Evolutionary conservation across 1,140 invertebrate genomes (phyloP).

Genomic region (Eulimnadia texana): DNA sequence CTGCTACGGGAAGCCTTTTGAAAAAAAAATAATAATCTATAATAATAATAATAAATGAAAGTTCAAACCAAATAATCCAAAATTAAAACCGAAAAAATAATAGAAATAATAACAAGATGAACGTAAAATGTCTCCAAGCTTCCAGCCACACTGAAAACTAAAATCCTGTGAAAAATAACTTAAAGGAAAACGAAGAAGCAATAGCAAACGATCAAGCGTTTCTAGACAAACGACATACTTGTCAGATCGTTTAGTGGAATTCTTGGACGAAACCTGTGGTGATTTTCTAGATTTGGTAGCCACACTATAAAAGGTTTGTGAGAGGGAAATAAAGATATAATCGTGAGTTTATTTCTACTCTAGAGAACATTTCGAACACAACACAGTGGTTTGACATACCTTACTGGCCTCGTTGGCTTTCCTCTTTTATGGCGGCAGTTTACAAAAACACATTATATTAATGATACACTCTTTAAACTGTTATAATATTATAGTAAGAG

Average conservation of each 20-base stretch:
- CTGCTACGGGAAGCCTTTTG: not conserved
- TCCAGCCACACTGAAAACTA: too few relatives aligned
- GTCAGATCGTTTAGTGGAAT: not conserved
- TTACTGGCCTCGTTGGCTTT: not conserved
- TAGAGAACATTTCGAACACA: too few relatives aligned
- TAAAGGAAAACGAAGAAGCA: too few relatives aligned
- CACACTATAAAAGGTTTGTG: not conserved
- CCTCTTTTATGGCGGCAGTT: too few relatives aligned
- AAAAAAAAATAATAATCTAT: not conserved
- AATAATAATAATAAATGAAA: not conserved
- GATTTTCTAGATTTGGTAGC: constrained; percentile 1
- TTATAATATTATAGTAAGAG: too few relatives aligned
- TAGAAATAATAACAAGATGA: not conserved
- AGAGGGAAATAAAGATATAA: not conserved
- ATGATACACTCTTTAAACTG: not conserved
- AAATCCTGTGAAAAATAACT: too few relatives aligned
- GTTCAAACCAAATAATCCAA: not conserved
- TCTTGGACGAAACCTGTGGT: not conserved
- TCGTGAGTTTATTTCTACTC: too few relatives aligned
- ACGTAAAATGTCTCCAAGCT: not conserved
- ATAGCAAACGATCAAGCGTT: not conserved
- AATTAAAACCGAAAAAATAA: constrained; percentile 1
- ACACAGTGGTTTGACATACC: too few relatives aligned
- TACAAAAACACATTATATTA: too few relatives aligned
- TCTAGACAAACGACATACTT: not conserved